Percentiles rank a stretch among this genome's conserved stretches.
phyloP scores from a whole-genome alignment of 2,888 invertebrate species.

The Papilio protenor region DNA sequence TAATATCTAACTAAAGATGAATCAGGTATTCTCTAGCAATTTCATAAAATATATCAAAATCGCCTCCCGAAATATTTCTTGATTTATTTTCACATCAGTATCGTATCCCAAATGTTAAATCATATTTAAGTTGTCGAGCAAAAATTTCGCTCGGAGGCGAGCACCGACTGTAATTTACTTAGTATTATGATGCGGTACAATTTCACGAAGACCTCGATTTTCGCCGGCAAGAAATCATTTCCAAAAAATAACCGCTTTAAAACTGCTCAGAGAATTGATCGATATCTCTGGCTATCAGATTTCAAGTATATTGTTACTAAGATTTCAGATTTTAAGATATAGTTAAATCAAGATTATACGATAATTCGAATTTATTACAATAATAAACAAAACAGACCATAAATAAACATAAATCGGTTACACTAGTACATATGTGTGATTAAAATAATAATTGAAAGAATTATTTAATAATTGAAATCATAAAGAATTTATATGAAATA shows the following conservation, averaged over 20 bases:
- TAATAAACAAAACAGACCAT: not conserved
- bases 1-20: not conserved
- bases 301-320: slow-evolving; percentile 36
- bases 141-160: slow-evolving; percentile 58
- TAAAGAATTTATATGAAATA: not conserved
- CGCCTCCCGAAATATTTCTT: slow-evolving; percentile 4
- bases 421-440: not conserved
- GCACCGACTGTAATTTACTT: slow-evolving; percentile 65
- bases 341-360: not conserved
- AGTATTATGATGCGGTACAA: slow-evolving; percentile 61
- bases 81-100: slow-evolving; percentile 22
- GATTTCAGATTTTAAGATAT: slow-evolving; percentile 33
- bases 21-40: not conserved
- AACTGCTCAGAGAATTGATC: slow-evolving; percentile 65
- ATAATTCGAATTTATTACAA: slow-evolving; percentile 2
- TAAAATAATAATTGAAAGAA: not conserved
- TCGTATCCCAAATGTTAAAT: slow-evolving; percentile 41
- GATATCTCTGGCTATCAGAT: slow-evolving; percentile 53
- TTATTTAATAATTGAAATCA: not conserved
- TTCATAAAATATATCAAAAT: not conserved
- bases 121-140: slow-evolving; percentile 39
- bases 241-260: slow-evolving; percentile 66
- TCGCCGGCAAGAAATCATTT: slow-evolving; percentile 62
- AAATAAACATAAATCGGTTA: not conserved
- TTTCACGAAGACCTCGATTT: slow-evolving; percentile 58